Percentiles rank a stretch among this genome's conserved stretches.
Conservation (phyloP, 2,113 vertebrate genomes). For the Coregonus clupeaformis region DNA sequence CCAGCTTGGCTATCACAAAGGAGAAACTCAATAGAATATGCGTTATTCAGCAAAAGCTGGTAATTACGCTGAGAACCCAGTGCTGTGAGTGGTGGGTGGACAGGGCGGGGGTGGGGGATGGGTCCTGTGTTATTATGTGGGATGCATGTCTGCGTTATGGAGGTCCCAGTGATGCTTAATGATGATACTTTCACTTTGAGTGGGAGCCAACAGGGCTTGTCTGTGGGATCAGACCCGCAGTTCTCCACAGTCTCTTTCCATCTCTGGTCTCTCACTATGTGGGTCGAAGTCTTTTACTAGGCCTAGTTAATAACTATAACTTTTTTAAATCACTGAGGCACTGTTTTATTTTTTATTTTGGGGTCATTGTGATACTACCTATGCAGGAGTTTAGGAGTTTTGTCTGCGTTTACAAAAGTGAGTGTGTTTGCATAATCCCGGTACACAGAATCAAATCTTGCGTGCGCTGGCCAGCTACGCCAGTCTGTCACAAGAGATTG, state of each 20-base stretch:
- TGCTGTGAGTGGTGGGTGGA: constrained; percentile 31
- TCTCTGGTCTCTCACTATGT: background rate
- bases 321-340: background rate
- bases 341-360: background rate
- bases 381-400: too few species aligned
- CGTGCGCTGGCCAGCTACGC: background rate
- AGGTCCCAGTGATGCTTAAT: constrained; percentile 60
- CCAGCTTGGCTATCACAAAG: background rate
- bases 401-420: background rate
- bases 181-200: constrained; percentile 60
- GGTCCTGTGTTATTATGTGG: constrained; percentile 68
- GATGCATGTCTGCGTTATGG: constrained; percentile 53
- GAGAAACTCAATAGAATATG: constrained; percentile 1
- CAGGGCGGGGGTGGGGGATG: constrained; percentile 46
- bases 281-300: constrained; percentile 2
- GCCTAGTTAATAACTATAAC: background rate
- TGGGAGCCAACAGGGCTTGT: constrained; percentile 34
- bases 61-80: constrained; percentile 66
- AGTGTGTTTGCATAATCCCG: background rate
- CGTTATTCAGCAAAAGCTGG: constrained; percentile 45
- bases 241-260: constrained; percentile 31
- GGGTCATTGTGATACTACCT: background rate
- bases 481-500: background rate
- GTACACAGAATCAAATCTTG: too few species aligned
- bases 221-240: constrained; percentile 40